Base-by-base conservation (phyloP, 1,140 invertebrate genomes). In the Lordiphosa mommai region DNA sequence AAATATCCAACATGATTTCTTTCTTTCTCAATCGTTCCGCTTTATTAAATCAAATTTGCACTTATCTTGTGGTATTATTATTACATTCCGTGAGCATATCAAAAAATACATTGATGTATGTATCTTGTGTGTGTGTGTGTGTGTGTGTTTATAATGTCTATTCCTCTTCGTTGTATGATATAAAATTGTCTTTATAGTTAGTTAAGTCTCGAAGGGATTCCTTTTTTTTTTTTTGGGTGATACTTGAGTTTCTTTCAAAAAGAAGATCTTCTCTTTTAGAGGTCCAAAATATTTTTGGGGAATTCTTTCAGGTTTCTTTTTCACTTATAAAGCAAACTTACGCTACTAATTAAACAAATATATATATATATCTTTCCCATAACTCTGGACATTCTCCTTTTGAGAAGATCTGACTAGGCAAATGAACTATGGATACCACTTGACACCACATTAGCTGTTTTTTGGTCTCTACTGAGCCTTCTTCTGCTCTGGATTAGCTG, bases 121-220 rank as follows among this genome's bases (percentile, higher is more conserved):
- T 49, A 59, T n/a, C n/a, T n/a, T 61, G 38, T 13, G 23, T 27
- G 29, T 77, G 36, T 17, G 37, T 58, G 36, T 41, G 14, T 43
- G 9, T 43, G 8, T 43, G n/a, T 32, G n/a, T 47, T 27, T 20
- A 48, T 48, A 48, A 48, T 48, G 10, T 16, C n/a, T 33, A 46
- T 16, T 29, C 6, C 27, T 33, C 40, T 13, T 43, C 40, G 20
- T 29, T 47, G 44, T 60, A 43, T 46, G 27, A 23, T 71, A 82
- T 52, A 68, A 80, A 82, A 68, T 29, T 67, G 58, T 76, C 58
- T 63, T 64, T 65, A 56, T 55, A 65, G 41, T 65, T 63, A 49
- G 32, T 55, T 74, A 82, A 69, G 43, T 67, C 61, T 56, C 38
- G 32, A 14, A 10, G 43, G 48, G 36, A 33, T 51, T 47, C 9